Conservation (phyloP, 2,113 vertebrate species). For the Austrofundulus limnaeus region DNA sequence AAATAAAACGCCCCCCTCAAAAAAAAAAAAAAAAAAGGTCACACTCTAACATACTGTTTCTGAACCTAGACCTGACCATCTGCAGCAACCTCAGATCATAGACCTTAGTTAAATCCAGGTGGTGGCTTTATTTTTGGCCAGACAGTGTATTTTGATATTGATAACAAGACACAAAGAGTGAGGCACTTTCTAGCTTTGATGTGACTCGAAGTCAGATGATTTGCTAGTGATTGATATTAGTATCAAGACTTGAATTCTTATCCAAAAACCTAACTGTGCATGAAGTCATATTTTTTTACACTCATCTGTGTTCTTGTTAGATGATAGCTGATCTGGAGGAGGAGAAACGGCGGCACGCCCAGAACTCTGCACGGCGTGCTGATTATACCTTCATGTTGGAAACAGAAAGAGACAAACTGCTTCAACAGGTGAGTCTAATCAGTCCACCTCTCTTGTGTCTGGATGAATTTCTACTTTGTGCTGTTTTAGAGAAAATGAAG, state of each 20-base stretch:
- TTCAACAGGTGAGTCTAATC: slow-evolving; percentile 85
- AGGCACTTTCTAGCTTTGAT: no score
- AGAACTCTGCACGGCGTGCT: slow-evolving; percentile 88
- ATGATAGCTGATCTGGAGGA: slow-evolving; percentile 94
- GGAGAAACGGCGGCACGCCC: slow-evolving; percentile 85
- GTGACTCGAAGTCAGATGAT: no score
- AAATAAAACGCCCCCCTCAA: no score
- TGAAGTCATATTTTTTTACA: slow-evolving; percentile 3
- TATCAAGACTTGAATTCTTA: no score
- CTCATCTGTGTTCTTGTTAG: slow-evolving; percentile 65
- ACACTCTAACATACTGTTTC: no score
- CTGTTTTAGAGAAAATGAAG: not conserved
- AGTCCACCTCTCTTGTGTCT: not conserved
- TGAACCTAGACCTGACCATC: no score
- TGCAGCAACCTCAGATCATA: no score
- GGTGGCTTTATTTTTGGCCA: no score
- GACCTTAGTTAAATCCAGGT: no score
- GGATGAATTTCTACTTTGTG: slow-evolving; percentile 1
- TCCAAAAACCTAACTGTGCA: not conserved
- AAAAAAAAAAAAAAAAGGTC: no score
- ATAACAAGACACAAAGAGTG: no score
- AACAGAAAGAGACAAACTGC: slow-evolving; percentile 89
- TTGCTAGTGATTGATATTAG: not conserved
- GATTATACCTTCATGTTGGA: slow-evolving; percentile 93
- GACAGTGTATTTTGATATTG: no score